Evolutionary conservation across 2,113 vertebrate species (phyloP), one percentile per base, ranked within the genome.

Genomic region (Nycticryphes semicollaris): DNA sequence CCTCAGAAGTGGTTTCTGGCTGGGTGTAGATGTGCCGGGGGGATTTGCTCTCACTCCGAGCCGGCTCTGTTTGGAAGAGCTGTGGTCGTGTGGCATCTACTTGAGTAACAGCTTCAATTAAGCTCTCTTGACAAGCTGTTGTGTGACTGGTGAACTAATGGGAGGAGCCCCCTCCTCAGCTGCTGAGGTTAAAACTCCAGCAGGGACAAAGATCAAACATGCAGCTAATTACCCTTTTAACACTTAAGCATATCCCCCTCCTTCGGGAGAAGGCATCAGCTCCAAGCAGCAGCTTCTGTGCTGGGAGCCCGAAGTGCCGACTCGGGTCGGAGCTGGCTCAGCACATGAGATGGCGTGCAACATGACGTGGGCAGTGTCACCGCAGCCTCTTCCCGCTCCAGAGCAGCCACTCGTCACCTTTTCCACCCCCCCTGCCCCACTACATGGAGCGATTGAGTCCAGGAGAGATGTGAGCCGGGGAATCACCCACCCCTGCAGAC

Each of bases 221-320:
- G 81, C 87, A 77, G 77, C 93, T 97, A 96, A 97, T 97, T 96
- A 94, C 91, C 75, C 94, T 97, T 97, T 98, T 97, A 97, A 85
- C 94, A 92, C 90, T 95, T 91, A 41, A 83, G 95, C 89, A 92
- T 90, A 93, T 9, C 94, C 92, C 63, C 31, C 64, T 94, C 56
- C 84, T 84, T 95, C 50, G 83, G 85, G 92, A 80, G 63, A 87
- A 87, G 93, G 93, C 93, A 88, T 62, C 80, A 86, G 72, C 74
- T 96, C 79, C 3, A 5, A 94, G 68, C 81, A 90, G 87, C 69
- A 79, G 92, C 94, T 96, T 87, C 95, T 80, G 89, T 87, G 84
- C 84, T 53, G 75, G n/a, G 67, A 96, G 14, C 24, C 39, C 47
- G 1, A 39, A 86, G 70, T 63, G 87, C 64, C 3, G 24, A 51